phyloP scores from a whole-genome alignment of 2,888 invertebrate genomes.

The Argyresthia albistria region DNA sequence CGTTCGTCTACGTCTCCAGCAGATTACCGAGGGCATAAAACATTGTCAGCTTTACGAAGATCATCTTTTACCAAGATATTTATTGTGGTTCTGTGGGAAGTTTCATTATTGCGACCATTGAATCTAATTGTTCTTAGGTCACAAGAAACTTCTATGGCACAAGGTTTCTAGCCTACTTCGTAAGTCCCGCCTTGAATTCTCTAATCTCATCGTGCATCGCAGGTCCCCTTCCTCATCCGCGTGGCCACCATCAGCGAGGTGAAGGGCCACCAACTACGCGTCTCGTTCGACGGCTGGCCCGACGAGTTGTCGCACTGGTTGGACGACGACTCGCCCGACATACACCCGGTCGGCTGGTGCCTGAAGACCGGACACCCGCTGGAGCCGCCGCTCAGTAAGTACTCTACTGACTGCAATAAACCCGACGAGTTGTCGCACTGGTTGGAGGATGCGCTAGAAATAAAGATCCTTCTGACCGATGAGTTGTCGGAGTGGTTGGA shows the following conservation, averaged over 20 bases:
- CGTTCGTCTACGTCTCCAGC: too few relatives aligned
- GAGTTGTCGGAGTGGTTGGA: too few relatives aligned
- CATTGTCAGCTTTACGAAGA: too few relatives aligned
- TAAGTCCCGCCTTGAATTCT: not conserved
- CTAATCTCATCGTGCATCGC: not conserved
- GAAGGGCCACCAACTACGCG: slow-evolving; percentile 80
- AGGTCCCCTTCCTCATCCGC: slow-evolving; percentile 85
- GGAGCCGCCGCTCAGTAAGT: slow-evolving; percentile 86
- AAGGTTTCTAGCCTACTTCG: too few relatives aligned
- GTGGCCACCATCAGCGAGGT: slow-evolving; percentile 87
- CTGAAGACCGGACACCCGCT: slow-evolving; percentile 89
- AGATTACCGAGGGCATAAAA: too few relatives aligned
- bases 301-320: slow-evolving; percentile 88
- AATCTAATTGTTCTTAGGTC: too few relatives aligned
- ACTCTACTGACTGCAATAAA: not conserved
- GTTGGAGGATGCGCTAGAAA: slow-evolving; percentile 78
- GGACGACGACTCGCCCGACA: slow-evolving; percentile 91
- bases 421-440: slow-evolving; percentile 83
- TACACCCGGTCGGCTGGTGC: slow-evolving; percentile 95
- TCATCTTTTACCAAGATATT: too few relatives aligned
- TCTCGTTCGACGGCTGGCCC: slow-evolving; percentile 93
- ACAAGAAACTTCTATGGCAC: too few relatives aligned
- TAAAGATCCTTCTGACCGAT: slow-evolving; percentile 32
- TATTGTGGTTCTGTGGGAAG: too few relatives aligned
- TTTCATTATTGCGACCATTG: too few relatives aligned